A percentile compares a stretch with the other conserved stretches of the same genome.
Conservation (phyloP, 2,797 vertebrate genomes). For the Xenopus petersii region DNA sequence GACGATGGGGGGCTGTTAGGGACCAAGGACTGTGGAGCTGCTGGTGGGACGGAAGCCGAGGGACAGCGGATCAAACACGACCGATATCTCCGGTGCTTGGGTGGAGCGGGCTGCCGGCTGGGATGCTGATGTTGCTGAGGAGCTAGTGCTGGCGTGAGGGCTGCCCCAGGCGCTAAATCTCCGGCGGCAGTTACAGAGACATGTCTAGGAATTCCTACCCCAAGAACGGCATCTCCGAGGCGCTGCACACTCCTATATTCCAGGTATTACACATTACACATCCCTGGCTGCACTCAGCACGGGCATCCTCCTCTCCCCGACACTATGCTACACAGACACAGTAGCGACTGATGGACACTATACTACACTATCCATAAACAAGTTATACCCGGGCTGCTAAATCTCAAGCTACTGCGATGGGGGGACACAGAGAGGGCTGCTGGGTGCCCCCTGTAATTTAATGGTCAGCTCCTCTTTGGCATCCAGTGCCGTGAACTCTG, state of each 20-base stretch:
- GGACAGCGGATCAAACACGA: too few relatives aligned
- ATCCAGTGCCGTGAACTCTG: too few relatives aligned
- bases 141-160: slow-evolving; percentile 8
- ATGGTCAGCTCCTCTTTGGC: too few relatives aligned
- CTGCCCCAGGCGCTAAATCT: not conserved
- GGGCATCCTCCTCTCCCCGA: too few relatives aligned
- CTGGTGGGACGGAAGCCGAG: slow-evolving; percentile 7
- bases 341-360: too few relatives aligned
- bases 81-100: too few relatives aligned
- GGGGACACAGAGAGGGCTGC: too few relatives aligned
- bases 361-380: too few relatives aligned
- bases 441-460: too few relatives aligned
- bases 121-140: not conserved
- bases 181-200: slow-evolving; percentile 44
- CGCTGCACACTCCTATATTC: slow-evolving; percentile 71
- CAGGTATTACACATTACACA: slow-evolving; percentile 67
- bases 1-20: not conserved
- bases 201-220: slow-evolving; percentile 85
- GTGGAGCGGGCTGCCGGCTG: not conserved
- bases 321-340: not conserved
- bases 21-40: not conserved
- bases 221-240: slow-evolving; percentile 74
- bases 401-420: too few relatives aligned
- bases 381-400: too few relatives aligned
- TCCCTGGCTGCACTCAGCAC: too few relatives aligned